Conservation (phyloP, 2,113 vertebrate genomes). For the Caranx melampygus region DNA sequence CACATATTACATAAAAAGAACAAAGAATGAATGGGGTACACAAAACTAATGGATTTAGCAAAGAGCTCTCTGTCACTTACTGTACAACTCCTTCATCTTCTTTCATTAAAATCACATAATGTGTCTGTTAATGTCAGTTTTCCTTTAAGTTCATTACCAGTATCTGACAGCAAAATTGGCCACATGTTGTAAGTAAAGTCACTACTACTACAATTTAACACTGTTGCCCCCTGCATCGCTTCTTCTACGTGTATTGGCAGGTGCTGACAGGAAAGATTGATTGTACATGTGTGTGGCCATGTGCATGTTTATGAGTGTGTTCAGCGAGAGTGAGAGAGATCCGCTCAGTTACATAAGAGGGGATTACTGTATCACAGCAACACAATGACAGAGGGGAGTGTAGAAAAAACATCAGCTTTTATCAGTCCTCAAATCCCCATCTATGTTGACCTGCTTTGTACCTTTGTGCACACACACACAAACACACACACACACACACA, state of each 20-base stretch:
- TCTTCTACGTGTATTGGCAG: constrained; percentile 20
- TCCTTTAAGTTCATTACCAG: neutral
- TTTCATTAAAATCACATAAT: constrained; percentile 17
- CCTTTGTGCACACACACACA: constrained; percentile 18
- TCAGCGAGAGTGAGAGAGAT: constrained; percentile 23
- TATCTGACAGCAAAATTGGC: constrained; percentile 1
- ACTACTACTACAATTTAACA: constrained; percentile 1
- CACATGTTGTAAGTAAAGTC: constrained; percentile 5
- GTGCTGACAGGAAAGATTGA: constrained; percentile 30
- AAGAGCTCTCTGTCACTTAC: constrained; percentile 36
- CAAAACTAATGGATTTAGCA: neutral
- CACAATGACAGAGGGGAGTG: constrained; percentile 39
- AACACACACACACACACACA: constrained; percentile 13
- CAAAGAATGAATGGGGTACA: neutral
- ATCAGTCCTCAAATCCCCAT: constrained; percentile 62
- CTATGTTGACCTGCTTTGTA: constrained; percentile 42
- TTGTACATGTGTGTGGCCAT: constrained; percentile 32
- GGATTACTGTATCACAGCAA: constrained; percentile 74
- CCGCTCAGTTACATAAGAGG: constrained; percentile 73
- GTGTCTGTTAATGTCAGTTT: neutral
- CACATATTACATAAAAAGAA: neutral
- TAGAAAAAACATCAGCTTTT: constrained; percentile 49
- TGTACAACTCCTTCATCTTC: constrained; percentile 40
- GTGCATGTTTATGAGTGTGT: constrained; percentile 17
- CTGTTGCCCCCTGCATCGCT: constrained; percentile 8